These are phyloP conservation scores for Subanguina moxae DNA, from an alignment of 1,140 invertebrate species.

Conservation along the genomic window DNA sequence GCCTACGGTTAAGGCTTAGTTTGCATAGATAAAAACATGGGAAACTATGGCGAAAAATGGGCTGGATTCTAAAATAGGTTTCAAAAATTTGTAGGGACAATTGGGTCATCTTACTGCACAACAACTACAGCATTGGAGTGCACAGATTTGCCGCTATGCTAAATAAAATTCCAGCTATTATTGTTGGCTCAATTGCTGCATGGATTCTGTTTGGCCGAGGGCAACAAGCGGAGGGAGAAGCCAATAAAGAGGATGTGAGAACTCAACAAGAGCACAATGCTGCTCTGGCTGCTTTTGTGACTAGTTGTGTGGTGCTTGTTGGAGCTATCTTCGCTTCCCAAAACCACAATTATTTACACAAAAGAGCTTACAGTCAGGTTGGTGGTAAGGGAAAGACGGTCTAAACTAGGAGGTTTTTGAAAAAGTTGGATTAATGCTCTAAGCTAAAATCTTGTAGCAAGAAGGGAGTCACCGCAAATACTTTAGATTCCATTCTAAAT, in stretches of 20 bases:
- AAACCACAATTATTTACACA: neutral
- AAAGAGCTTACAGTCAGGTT: neutral
- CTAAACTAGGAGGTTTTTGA: too few species aligned
- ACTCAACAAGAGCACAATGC: neutral
- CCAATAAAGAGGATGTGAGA: neutral
- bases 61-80: neutral
- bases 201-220: neutral
- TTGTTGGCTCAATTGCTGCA: neutral
- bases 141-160: neutral
- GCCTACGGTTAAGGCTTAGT: too few species aligned
- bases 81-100: neutral
- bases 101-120: neutral
- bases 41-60: too few species aligned
- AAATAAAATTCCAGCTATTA: neutral
- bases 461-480: too few species aligned
- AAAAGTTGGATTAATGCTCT: too few species aligned
- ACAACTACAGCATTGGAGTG: constrained; percentile 1
- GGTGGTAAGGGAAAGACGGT: too few species aligned
- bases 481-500: too few species aligned
- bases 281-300: neutral
- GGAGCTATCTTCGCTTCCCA: neutral
- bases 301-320: neutral
- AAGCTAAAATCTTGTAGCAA: too few species aligned
- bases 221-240: neutral
- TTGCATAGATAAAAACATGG: too few species aligned